Evolutionary conservation across 2,113 vertebrate species (phyloP).

Genomic region (Amphiprion ocellaris): DNA sequence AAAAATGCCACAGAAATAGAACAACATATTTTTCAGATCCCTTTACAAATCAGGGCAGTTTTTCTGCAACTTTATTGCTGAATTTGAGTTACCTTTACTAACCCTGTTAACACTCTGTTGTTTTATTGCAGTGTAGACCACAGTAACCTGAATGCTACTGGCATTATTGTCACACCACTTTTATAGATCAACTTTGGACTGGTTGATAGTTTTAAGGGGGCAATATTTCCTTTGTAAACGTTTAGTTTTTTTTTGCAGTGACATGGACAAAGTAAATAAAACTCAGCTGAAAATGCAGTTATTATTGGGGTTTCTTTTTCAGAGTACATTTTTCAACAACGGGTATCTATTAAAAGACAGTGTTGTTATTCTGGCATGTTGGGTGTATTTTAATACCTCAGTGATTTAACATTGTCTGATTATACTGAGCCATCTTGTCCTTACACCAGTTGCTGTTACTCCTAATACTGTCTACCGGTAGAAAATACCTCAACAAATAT

Average conservation of each 20-base stretch:
- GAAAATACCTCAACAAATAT: background rate
- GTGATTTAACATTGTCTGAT: background rate
- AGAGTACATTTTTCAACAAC: background rate
- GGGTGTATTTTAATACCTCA: too few species aligned
- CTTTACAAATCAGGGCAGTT: background rate
- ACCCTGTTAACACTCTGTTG: background rate
- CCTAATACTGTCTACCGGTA: background rate
- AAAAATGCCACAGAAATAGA: too few species aligned
- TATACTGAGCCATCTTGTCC: background rate
- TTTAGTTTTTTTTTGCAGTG: constrained; percentile 57
- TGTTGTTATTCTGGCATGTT: too few species aligned
- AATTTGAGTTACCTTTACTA: background rate
- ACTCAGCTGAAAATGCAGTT: constrained; percentile 15
- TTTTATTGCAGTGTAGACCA: constrained; percentile 12
- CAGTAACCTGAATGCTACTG: constrained; percentile 23
- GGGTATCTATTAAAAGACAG: too few species aligned
- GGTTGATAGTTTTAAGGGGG: constrained; percentile 3
- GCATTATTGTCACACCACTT: constrained; percentile 34
- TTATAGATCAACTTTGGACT: constrained; percentile 37
- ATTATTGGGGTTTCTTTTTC: constrained; percentile 17
- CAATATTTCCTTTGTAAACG: constrained; percentile 49
- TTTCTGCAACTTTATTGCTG: background rate
- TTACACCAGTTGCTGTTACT: background rate
- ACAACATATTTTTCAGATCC: background rate
- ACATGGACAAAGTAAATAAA: constrained; percentile 56